phyloP scores from a whole-genome alignment of 2,797 vertebrate genomes.

The Eidolon dupreanum region DNA sequence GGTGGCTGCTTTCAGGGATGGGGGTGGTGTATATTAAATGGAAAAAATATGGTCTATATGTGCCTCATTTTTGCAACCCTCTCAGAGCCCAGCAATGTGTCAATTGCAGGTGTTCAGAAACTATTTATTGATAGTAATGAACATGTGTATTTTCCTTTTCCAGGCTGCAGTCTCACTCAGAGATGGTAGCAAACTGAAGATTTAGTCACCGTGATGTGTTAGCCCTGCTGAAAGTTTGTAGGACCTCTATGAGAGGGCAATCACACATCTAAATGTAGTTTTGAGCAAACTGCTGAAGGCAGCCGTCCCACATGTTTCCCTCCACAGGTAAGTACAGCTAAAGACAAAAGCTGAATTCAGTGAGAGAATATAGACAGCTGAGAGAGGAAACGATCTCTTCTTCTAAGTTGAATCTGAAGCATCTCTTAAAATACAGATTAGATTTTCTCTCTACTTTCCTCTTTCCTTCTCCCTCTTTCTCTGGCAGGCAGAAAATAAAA shows the following conservation, averaged over 20 bases:
- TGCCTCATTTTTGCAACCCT: background rate
- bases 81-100: background rate
- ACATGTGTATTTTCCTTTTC: background rate
- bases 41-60: background rate
- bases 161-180: background rate
- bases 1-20: background rate
- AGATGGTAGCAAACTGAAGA: background rate
- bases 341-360: background rate
- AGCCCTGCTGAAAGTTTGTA: background rate
- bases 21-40: background rate
- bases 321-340: background rate
- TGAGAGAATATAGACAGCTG: background rate
- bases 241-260: background rate
- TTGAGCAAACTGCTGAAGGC: background rate
- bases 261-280: background rate
- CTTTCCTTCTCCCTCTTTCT: background rate
- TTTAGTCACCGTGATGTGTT: background rate
- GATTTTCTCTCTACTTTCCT: background rate
- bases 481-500: background rate
- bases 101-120: background rate
- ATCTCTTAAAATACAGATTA: background rate
- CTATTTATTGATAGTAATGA: background rate
- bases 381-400: background rate
- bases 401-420: background rate
- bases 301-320: background rate